Conservation (phyloP, 2,888 invertebrate species). For the Andrena bucephala region DNA sequence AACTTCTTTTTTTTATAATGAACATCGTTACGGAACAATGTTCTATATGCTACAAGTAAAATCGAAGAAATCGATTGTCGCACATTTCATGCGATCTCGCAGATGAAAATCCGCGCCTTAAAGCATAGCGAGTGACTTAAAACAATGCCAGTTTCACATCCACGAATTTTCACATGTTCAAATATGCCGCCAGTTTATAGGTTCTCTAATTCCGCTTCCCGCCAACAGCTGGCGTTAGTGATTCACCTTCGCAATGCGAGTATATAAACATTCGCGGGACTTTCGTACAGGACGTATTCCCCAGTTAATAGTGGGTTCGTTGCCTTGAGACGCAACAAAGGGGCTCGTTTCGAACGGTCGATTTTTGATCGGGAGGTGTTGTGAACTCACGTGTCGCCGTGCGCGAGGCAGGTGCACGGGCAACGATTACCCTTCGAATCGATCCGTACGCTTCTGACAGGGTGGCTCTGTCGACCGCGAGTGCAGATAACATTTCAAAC, state of each 20-base stretch:
- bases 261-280: conserved; percentile 9
- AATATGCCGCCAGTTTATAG: neutral
- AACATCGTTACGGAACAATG: conserved; percentile 32
- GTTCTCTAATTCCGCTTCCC: neutral
- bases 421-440: neutral
- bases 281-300: conserved; percentile 15
- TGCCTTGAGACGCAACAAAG: conserved; percentile 24
- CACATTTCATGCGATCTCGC: neutral
- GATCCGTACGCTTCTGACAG: neutral
- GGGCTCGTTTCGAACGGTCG: neutral
- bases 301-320: conserved; percentile 10
- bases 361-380: neutral
- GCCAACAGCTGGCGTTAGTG: conserved; percentile 13
- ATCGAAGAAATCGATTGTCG: neutral
- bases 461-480: neutral
- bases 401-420: neutral
- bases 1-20: conserved; percentile 76
- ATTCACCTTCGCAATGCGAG: neutral
- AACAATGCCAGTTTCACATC: neutral
- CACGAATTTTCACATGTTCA: neutral
- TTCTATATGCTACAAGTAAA: neutral
- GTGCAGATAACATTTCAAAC: conserved; percentile 12
- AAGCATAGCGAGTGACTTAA: neutral
- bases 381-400: neutral
- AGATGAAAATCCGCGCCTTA: neutral